Evolutionary conservation across 2,888 invertebrate genomes (phyloP), one percentile per base, ranked within the genome.

Genomic region (Temnothorax unifasciatus): DNA sequence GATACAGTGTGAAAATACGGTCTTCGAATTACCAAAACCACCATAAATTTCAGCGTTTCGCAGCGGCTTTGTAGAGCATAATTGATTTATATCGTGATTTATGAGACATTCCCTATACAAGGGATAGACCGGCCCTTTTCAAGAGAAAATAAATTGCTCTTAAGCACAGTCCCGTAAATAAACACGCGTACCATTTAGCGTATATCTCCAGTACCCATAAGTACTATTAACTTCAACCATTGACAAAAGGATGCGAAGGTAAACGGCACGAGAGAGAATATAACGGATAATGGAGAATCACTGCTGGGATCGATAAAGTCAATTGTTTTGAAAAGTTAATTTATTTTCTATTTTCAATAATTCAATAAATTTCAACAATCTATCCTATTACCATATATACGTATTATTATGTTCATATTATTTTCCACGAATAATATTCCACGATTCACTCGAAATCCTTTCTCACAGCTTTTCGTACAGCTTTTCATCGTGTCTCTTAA

Each of bases 181-280:
- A 85, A 86, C 83, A 84, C 84, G 84, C 82, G 76, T 83, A 64
- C 75, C 71, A 73, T 82, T 87, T 71, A 69, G 81, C 74, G 82
- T 9, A 82, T 85, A 87, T 79, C 82, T 85, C 63, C 77, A 69
- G 76, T 75, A 59, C 64, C 69, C 82, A 71, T 82, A 83, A 90
- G 88, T 63, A 86, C 74, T 89, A 88, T 90, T 90, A 90, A 87
- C 83, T 87, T 81, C 64, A 86, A 88, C 84, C 75, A 86, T 84
- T 85, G 75, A 82, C 69, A 81, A 81, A 59, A 61, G 50, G 52
- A 34, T n/a, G 15, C 79, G 50, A 73, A 75, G 54, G 18, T 66
- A 47, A 59, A 79, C 18, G 25, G 2, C 18, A 47, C 63, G 34
- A 66, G n/a, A 66, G 38, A 47, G 15, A 21, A 21, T 4, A 41